Evolutionary conservation across 2,888 invertebrate species (phyloP), one percentile per base, ranked within the genome.

Genomic region (Apamea anceps): DNA sequence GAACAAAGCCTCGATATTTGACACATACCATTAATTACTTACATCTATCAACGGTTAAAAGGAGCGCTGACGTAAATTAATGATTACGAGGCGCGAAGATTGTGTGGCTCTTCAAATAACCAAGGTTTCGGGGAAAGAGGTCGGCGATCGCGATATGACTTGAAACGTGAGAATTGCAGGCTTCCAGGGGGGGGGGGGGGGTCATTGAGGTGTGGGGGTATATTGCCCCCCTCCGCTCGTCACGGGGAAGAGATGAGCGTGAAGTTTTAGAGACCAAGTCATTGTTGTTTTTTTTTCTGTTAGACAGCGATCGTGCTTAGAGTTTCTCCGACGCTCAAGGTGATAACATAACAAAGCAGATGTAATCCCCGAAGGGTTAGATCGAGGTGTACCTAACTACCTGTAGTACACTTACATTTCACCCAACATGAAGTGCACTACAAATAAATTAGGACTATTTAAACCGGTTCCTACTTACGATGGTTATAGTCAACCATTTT

Each of bases 81-180:
- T 84, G 76, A 77, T 74, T 54, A 75, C 28, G n/a, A 1, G 5
- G 42, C 32, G 72, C 60, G 10, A 28, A 86, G 62, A 73, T 72
- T 67, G 37, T 72, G 54, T 25, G 48, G 67, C 70, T 62, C 74
- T 80, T 75, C 72, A 80, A 80, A 68, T 76, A 80, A 87, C 51
- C 37, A 72, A 87, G 85, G 72, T 87, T 85, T 80, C 21, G 42
- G 32, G n/a, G 45, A 79, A 70, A 72, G 63, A 80, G 85, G 77
- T 75, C 68, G 80, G 45, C 32, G 84, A 68, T 84, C 87, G 87
- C 54, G 84, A 80, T 87, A 84, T 87, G 75, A 84, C 85, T 87
- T 75, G 80, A 77, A 45, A 87, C 87, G 77, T 87, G 85, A 84
- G 77, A 75, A 77, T 77, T 87, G 75, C 87, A 77, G 32, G 68